Evolutionary conservation across 2,113 vertebrate species (phyloP).

Genomic region (Silurus meridionalis): DNA sequence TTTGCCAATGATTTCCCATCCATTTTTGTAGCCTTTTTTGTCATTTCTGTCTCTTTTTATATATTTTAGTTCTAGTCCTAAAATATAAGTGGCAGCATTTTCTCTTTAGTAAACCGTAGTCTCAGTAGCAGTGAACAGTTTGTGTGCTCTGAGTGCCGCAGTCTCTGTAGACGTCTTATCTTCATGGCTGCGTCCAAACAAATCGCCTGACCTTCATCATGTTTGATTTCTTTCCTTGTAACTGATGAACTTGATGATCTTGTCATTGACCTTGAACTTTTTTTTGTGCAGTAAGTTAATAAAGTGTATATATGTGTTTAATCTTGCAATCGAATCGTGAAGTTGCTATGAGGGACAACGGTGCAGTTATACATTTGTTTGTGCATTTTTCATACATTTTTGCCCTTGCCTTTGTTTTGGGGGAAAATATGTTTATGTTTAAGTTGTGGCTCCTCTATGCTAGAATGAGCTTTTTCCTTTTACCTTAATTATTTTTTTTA

Average conservation of each 20-base stretch:
- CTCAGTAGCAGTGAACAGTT: background rate
- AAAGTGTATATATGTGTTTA: background rate
- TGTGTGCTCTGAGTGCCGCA: background rate
- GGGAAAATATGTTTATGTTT: background rate
- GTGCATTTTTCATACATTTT: too few relatives aligned
- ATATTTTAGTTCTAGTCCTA: background rate
- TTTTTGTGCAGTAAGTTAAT: conserved; percentile 24
- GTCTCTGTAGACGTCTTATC: background rate
- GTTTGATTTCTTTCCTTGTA: conserved; percentile 28
- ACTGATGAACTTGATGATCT: conserved; percentile 44
- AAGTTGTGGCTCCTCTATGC: background rate
- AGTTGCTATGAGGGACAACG: conserved; percentile 1
- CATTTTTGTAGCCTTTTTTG: background rate
- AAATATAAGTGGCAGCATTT: background rate
- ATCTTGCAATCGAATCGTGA: background rate
- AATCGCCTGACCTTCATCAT: conserved; percentile 36
- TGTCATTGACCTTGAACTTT: conserved; percentile 47
- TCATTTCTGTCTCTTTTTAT: background rate
- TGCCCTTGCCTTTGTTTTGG: background rate
- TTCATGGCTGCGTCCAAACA: conserved; percentile 18
- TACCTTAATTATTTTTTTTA: too few relatives aligned
- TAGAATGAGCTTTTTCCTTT: background rate
- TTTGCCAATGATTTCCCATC: background rate
- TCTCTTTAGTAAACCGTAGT: background rate
- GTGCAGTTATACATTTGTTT: background rate